These are phyloP conservation scores for Perognathus longimembris DNA, from an alignment of 2,113 vertebrate species.

Conservation along the genomic window DNA sequence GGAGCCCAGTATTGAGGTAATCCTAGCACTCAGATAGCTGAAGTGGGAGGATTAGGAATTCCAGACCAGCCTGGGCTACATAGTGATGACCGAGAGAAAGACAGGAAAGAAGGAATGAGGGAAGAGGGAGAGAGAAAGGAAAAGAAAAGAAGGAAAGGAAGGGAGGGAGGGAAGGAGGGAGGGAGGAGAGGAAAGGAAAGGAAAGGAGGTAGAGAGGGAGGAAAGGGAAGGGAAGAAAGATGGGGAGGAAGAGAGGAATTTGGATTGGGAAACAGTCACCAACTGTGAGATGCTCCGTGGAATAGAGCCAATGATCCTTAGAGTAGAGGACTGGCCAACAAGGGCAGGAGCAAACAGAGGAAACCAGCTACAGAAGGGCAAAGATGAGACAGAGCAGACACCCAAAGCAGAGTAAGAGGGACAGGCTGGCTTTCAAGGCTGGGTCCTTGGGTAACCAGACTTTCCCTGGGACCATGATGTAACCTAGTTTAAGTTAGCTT, in stretches of 20 bases:
- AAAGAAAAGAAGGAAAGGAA: not conserved
- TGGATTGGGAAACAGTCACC: not conserved
- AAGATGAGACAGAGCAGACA: not conserved
- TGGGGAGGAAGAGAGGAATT: no score
- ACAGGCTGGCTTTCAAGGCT: not conserved
- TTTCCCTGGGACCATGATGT: not conserved
- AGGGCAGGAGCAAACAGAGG: not conserved
- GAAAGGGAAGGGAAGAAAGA: not conserved
- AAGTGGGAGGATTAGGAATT: no score
- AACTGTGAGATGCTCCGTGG: not conserved
- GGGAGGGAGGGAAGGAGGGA: not conserved
- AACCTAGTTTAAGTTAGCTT: not conserved
- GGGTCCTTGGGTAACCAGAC: not conserved
- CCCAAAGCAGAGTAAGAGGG: not conserved
- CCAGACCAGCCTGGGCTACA: no score
- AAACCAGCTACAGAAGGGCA: not conserved
- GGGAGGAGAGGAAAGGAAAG: not conserved
- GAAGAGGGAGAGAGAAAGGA: not conserved
- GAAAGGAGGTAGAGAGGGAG: no score
- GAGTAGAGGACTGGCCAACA: not conserved
- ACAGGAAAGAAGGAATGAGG: no score
- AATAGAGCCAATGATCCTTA: not conserved
- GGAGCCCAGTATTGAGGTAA: no score
- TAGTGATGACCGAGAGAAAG: no score
- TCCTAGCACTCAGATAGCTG: no score